phyloP scores from a whole-genome alignment of 2,888 invertebrate genomes.

The Sesia bembeciformis region DNA sequence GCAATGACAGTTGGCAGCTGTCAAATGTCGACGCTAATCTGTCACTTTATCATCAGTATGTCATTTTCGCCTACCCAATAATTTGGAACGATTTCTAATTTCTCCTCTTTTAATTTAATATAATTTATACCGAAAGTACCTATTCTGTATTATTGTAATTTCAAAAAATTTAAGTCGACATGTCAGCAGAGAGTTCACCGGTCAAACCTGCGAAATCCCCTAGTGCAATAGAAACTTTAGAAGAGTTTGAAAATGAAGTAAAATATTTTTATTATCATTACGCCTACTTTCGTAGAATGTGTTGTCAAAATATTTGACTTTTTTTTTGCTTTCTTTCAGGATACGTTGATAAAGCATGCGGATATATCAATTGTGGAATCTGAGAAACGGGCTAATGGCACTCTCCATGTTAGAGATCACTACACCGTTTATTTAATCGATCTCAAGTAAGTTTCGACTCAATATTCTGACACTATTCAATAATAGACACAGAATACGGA shows the following conservation, averaged over 20 bases:
- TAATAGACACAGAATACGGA: background rate
- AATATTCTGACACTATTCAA: constrained; percentile 1
- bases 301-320: constrained; percentile 6
- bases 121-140: background rate
- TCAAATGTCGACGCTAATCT: too few relatives aligned
- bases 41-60: background rate
- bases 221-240: constrained; percentile 42
- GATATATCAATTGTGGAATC: constrained; percentile 85
- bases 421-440: constrained; percentile 86
- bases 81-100: background rate
- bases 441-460: constrained; percentile 75
- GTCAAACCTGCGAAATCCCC: constrained; percentile 40
- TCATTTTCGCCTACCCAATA: background rate
- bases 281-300: constrained; percentile 40
- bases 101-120: background rate
- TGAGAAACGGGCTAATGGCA: constrained; percentile 83
- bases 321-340: constrained; percentile 58
- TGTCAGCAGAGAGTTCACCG: constrained; percentile 48
- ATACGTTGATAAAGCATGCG: constrained; percentile 79
- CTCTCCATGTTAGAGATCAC: constrained; percentile 83
- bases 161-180: constrained; percentile 8
- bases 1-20: too few relatives aligned
- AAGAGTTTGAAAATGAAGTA: constrained; percentile 58
- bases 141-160: too few relatives aligned
- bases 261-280: constrained; percentile 17